Percentiles rank a stretch among this genome's conserved stretches.
phyloP scores from a whole-genome alignment of 2,888 invertebrate genomes.

The Branchinecta sandiegonensis region DNA sequence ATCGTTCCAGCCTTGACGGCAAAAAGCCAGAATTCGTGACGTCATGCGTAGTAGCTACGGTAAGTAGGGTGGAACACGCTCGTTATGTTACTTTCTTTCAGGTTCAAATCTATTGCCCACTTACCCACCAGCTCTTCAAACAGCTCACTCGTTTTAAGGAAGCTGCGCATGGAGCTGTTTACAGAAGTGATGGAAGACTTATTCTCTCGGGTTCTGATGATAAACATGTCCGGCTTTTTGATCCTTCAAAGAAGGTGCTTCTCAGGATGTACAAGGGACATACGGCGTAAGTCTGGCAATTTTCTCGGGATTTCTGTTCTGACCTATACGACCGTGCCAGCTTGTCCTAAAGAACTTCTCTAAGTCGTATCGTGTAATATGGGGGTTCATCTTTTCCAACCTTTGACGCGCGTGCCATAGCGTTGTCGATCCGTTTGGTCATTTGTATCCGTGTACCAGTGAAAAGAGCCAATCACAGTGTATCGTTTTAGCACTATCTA shows the following conservation, averaged over 20 bases:
- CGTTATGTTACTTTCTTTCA: constrained; percentile 27
- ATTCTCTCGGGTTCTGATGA: constrained; percentile 83
- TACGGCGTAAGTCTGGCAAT: constrained; percentile 36
- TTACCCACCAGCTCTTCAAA: constrained; percentile 63
- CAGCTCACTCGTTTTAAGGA: constrained; percentile 68
- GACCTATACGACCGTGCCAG: neutral
- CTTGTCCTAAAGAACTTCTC: neutral
- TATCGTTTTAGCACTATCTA: too few species aligned
- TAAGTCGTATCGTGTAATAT: neutral
- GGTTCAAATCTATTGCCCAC: constrained; percentile 63
- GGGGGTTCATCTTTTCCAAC: too few species aligned
- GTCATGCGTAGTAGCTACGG: too few species aligned
- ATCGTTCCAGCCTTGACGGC: too few species aligned
- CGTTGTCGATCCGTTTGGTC: too few species aligned
- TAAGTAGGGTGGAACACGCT: too few species aligned
- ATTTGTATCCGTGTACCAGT: too few species aligned
- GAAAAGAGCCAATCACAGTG: too few species aligned
- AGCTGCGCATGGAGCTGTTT: constrained; percentile 68
- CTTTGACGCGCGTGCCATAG: too few species aligned
- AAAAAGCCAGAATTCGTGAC: too few species aligned
- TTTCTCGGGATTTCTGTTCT: neutral
- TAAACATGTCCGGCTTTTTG: constrained; percentile 68
- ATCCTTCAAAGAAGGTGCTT: constrained; percentile 63
- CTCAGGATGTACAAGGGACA: constrained; percentile 76
- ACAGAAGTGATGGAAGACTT: constrained; percentile 64